Evolutionary conservation across 1,140 invertebrate genomes (phyloP).

Genomic region (Heliconius hermathena): DNA sequence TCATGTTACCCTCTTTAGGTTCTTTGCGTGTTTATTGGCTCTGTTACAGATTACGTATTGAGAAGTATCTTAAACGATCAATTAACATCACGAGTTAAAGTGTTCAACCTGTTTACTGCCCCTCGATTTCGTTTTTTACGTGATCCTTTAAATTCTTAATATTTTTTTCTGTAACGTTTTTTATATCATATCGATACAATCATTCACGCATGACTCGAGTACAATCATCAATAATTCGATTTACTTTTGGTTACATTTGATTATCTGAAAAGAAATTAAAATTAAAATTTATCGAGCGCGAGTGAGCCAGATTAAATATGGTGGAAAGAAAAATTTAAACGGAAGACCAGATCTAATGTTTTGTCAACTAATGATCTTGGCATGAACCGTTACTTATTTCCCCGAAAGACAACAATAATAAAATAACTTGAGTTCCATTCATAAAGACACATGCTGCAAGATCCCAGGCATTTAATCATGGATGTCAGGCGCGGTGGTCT

Average conservation of each 20-base stretch:
- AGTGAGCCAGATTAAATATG: background rate
- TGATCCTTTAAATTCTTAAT: slow-evolving; percentile 6
- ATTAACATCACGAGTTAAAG: slow-evolving; percentile 3
- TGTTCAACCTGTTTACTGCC: slow-evolving; percentile 1
- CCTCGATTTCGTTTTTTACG: background rate
- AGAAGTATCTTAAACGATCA: slow-evolving; percentile 5
- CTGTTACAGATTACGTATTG: slow-evolving; percentile 8
- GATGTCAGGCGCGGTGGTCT: slow-evolving; percentile 62
- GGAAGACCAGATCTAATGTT: background rate
- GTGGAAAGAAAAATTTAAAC: background rate
- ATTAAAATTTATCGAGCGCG: background rate
- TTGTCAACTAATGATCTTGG: slow-evolving; percentile 27
- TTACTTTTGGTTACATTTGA: slow-evolving; percentile 1
- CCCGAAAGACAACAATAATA: slow-evolving; percentile 32
- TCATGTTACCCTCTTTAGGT: slow-evolving; percentile 26
- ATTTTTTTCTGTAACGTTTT: background rate
- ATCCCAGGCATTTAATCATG: slow-evolving; percentile 51
- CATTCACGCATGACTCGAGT: slow-evolving; percentile 5
- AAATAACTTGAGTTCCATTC: slow-evolving; percentile 47
- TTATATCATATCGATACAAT: slow-evolving; percentile 9
- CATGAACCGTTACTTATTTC: slow-evolving; percentile 35
- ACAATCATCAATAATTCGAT: slow-evolving; percentile 2
- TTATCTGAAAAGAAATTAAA: background rate
- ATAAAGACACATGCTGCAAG: slow-evolving; percentile 27
- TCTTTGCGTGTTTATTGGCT: slow-evolving; percentile 20